Conservation (phyloP, 2,113 vertebrate genomes). For the Spea bombifrons region DNA sequence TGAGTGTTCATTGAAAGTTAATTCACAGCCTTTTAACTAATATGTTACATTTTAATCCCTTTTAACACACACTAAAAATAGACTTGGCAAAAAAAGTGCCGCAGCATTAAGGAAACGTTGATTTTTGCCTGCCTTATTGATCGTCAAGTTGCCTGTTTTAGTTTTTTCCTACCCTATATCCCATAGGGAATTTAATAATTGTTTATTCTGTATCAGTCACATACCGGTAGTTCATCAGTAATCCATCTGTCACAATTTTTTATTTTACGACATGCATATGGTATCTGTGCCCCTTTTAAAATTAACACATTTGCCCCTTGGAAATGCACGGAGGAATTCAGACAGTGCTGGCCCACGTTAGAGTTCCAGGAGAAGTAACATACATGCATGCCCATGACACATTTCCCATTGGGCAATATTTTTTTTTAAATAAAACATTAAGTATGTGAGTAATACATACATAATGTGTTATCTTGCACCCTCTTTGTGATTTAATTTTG, state of each 20-base stretch:
- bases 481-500: too few species aligned
- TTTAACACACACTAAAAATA: conserved; percentile 57
- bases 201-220: conserved; percentile 4
- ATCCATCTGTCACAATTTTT: too few species aligned
- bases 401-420: too few species aligned
- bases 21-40: conserved; percentile 70
- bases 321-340: too few species aligned
- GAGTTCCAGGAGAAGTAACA: too few species aligned
- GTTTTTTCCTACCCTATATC: neutral
- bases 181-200: conserved; percentile 6
- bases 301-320: too few species aligned
- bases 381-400: too few species aligned
- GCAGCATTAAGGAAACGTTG: conserved; percentile 19
- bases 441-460: too few species aligned
- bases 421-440: too few species aligned
- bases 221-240: neutral
- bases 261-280: neutral
- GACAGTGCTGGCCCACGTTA: too few species aligned
- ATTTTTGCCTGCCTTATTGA: conserved; percentile 29
- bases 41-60: conserved; percentile 58
- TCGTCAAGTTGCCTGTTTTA: conserved; percentile 1
- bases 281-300: neutral
- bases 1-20: conserved; percentile 68
- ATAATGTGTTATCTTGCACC: too few species aligned
- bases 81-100: conserved; percentile 46